Conservation (phyloP, 2,113 vertebrate genomes). For the Ceuthmochares aereus region DNA sequence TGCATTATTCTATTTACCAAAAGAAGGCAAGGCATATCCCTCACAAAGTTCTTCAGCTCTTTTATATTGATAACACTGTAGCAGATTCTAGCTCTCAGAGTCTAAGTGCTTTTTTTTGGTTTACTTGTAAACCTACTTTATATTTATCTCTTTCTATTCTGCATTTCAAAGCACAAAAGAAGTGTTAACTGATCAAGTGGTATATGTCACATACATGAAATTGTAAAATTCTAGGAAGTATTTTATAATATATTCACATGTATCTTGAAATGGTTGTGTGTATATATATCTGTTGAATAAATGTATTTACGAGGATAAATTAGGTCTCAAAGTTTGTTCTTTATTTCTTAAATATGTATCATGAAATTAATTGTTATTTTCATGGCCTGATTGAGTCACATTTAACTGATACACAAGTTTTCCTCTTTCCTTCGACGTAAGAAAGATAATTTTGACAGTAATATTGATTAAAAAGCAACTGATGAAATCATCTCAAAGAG, state of each 20-base stretch:
- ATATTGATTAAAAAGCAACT: not conserved
- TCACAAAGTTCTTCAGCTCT: not conserved
- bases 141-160: not conserved
- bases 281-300: not conserved
- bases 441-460: not conserved
- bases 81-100: not conserved
- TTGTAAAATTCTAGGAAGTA: too few relatives aligned
- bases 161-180: not conserved
- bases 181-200: not conserved
- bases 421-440: not conserved
- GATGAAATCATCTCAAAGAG: not conserved
- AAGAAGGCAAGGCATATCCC: not conserved
- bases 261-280: not conserved
- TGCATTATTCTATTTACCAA: not conserved
- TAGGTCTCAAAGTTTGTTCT: not conserved
- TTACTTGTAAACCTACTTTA: not conserved
- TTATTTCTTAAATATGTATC: not conserved
- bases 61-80: not conserved
- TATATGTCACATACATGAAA: fast-evolving
- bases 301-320: not conserved
- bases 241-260: not conserved
- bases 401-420: not conserved
- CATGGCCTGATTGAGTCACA: not conserved
- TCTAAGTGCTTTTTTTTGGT: not conserved
- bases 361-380: not conserved